These are phyloP conservation scores for Sarcophaga bullata DNA, from an alignment of 1,140 invertebrate genomes.

Conservation along the genomic window DNA sequence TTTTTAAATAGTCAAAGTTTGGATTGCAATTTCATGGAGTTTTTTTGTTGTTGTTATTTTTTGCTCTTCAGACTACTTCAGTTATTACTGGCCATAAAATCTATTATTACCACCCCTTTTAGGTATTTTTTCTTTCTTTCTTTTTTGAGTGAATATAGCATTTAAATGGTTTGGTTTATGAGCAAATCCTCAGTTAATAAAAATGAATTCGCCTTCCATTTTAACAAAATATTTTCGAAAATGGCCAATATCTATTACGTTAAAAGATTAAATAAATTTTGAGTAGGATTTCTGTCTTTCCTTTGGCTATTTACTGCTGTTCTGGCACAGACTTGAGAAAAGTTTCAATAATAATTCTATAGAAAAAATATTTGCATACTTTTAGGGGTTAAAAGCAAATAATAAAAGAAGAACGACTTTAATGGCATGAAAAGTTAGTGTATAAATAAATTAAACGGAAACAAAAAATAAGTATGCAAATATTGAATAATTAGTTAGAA, in stretches of 20 bases:
- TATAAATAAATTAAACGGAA: constrained; percentile 16
- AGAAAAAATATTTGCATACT: background rate
- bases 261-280: background rate
- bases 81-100: background rate
- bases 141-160: background rate
- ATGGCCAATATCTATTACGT: constrained; percentile 32
- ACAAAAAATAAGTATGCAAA: background rate
- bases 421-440: background rate
- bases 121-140: no score
- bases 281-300: background rate
- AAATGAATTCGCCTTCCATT: background rate
- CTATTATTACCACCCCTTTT: no score
- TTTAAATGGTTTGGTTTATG: background rate
- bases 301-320: background rate
- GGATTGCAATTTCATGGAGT: constrained; percentile 25
- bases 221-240: constrained; percentile 30
- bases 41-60: background rate
- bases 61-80: background rate
- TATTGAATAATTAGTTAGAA: background rate
- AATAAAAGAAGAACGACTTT: no score
- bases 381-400: background rate
- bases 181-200: background rate
- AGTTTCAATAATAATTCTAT: background rate
- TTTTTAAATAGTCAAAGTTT: constrained; percentile 25
- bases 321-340: background rate